Conservation (phyloP, 2,113 vertebrate species). For the Rhodinocichla rosea region DNA sequence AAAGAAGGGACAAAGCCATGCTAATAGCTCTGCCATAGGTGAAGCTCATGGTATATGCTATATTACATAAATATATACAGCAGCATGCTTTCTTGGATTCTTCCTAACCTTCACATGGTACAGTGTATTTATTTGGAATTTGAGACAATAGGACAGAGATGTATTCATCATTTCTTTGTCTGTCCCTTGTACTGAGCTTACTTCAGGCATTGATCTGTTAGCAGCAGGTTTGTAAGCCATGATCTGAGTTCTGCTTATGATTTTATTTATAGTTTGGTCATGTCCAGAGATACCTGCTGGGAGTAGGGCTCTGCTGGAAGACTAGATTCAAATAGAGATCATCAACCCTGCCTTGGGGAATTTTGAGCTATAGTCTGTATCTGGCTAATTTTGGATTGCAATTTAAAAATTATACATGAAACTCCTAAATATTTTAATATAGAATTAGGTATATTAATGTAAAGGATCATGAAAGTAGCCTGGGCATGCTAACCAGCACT, state of each 20-base stretch:
- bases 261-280: background rate
- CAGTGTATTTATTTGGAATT: background rate
- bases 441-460: background rate
- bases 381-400: background rate
- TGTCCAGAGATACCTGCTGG: background rate
- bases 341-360: background rate
- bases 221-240: background rate
- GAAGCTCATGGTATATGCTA: background rate
- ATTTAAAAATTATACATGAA: background rate
- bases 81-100: background rate
- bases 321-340: background rate
- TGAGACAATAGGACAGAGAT: background rate
- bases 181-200: background rate
- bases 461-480: background rate
- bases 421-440: background rate
- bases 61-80: background rate
- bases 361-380: background rate
- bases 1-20: background rate
- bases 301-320: background rate
- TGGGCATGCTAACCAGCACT: background rate
- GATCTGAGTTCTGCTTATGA: background rate
- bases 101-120: background rate
- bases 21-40: background rate
- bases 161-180: background rate
- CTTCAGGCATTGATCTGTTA: background rate